A percentile compares a stretch with the other conserved stretches of the same genome.
phyloP scores from a whole-genome alignment of 2,888 invertebrate genomes.

The Copidosoma aretas region DNA sequence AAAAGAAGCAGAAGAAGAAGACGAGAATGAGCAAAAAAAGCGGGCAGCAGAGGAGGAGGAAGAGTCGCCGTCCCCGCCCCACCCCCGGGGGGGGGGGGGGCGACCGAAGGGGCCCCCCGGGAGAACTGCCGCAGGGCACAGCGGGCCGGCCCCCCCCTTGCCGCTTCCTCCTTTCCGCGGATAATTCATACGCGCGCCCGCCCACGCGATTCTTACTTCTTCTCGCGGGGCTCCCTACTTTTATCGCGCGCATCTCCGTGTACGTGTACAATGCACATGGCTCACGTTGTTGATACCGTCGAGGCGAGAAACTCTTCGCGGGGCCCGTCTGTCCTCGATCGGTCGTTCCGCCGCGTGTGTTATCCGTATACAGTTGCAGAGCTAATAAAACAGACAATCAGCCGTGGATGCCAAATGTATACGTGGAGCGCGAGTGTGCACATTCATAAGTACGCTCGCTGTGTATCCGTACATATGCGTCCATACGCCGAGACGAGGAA shows the following conservation, averaged over 20 bases:
- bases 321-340: background rate
- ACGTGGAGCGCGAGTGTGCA: too few relatives aligned
- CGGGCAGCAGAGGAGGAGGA: background rate
- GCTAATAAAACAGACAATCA: conserved; percentile 39
- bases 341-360: conserved; percentile 19
- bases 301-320: too few relatives aligned
- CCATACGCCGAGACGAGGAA: background rate
- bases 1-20: background rate
- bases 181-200: background rate
- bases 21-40: conserved; percentile 23
- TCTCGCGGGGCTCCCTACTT: background rate
- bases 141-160: background rate
- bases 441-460: too few relatives aligned
- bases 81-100: background rate
- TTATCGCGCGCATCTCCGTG: too few relatives aligned
- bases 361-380: conserved; percentile 16
- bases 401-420: background rate
- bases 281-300: too few relatives aligned
- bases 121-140: background rate
- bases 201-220: background rate
- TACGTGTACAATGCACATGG: too few relatives aligned
- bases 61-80: too few relatives aligned
- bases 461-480: too few relatives aligned
- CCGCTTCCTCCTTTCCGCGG: background rate
- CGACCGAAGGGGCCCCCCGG: too few relatives aligned